Conservation (phyloP, 1,140 invertebrate species). For the Brachionus manjavacas region DNA sequence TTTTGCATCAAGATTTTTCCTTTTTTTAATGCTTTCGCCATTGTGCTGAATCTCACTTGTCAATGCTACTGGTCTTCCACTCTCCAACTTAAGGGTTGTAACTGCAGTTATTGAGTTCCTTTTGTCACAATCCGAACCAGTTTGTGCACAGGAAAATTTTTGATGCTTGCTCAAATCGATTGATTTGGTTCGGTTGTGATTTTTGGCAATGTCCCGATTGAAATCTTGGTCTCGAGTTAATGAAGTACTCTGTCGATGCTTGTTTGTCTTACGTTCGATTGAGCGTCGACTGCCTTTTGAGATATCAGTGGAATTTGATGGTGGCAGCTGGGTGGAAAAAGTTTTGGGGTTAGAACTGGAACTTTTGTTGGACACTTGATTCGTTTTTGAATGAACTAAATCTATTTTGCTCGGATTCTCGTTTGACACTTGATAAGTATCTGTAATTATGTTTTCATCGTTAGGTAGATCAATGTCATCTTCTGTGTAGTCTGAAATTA, state of each 20-base stretch:
- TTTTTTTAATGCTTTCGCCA: neutral
- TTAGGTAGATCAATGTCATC: conserved; percentile 33
- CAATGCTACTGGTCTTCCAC: neutral
- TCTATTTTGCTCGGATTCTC: neutral
- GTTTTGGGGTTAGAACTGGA: neutral
- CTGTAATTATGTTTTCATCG: conserved; percentile 30
- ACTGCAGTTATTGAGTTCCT: conserved; percentile 10
- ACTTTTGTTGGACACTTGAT: neutral
- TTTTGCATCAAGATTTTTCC: neutral
- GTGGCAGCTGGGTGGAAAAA: neutral
- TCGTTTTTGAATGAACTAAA: neutral
- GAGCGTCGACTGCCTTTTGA: neutral
- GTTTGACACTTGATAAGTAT: neutral
- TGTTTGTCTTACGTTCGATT: neutral
- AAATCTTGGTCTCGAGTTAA: neutral
- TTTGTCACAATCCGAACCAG: neutral
- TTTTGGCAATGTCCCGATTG: neutral
- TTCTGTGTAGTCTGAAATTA: conserved; percentile 38
- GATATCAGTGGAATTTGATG: neutral
- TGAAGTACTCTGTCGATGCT: conserved; percentile 35
- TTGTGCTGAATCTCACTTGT: conserved; percentile 22
- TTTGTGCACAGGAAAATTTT: neutral
- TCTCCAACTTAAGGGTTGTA: conserved; percentile 27
- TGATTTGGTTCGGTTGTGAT: neutral
- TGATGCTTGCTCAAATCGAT: conserved; percentile 11